Evolutionary conservation across 2,113 vertebrate species (phyloP).

Genomic region (Cricetomys ansorgei): DNA sequence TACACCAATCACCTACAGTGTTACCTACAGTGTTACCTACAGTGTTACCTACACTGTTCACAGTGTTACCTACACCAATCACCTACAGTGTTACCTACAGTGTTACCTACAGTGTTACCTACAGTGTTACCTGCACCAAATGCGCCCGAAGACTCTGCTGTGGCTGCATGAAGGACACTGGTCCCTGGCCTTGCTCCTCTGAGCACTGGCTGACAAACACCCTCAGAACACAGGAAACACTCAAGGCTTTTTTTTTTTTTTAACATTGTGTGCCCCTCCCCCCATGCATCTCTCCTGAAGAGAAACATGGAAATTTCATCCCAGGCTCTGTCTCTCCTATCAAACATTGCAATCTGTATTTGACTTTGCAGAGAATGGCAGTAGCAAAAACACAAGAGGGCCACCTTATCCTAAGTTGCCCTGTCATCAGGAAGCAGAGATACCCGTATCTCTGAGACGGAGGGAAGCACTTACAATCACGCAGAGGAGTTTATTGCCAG

Average conservation of each 20-base stretch:
- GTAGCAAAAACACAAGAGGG: not conserved
- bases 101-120: no score
- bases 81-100: no score
- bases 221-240: not conserved
- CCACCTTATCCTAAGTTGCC: not conserved
- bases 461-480: not conserved
- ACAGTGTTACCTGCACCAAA: not conserved
- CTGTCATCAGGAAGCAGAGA: not conserved
- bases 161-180: fast-evolving
- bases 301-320: conserved; percentile 32
- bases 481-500: not conserved
- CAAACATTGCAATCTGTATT: not conserved
- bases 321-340: conserved; percentile 32
- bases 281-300: not conserved
- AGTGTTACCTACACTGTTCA: no score
- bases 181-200: not conserved
- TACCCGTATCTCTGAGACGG: not conserved
- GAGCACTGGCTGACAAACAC: not conserved
- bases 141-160: not conserved
- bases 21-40: no score
- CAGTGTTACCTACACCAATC: no score
- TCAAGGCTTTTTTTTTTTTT: not conserved
- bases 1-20: no score
- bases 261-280: fast-evolving
- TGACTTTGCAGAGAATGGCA: conserved; percentile 7